Conservation (phyloP, 2,113 vertebrate genomes). For the Chauna torquata region DNA sequence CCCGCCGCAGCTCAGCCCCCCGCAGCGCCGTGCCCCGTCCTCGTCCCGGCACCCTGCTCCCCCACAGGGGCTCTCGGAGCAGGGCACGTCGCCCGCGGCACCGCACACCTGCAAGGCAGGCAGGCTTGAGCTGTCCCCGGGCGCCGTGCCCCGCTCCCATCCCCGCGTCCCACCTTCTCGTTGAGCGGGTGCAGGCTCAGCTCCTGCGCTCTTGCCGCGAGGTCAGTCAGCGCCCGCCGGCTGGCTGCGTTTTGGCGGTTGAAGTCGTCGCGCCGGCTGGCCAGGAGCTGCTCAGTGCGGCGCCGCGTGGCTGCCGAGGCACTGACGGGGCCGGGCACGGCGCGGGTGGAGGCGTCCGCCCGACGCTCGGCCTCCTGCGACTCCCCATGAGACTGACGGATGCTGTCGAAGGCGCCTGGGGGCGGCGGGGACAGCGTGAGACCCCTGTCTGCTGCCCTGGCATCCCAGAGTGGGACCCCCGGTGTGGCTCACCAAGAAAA, state of each 20-base stretch:
- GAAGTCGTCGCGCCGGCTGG: constrained; percentile 82
- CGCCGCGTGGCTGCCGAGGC: constrained; percentile 81
- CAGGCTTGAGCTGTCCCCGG: accelerated
- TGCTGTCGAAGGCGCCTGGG: constrained; percentile 93
- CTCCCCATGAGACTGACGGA: constrained; percentile 83
- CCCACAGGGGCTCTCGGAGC: constrained; percentile 89
- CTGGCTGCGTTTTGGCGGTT: constrained; percentile 88
- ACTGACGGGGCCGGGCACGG: constrained; percentile 82
- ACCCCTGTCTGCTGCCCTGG: neutral
- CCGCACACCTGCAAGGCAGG: constrained; percentile 86
- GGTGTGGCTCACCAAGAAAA: constrained; percentile 84
- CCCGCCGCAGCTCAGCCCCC: constrained; percentile 90
- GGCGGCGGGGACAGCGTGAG: neutral
- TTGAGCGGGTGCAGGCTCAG: constrained; percentile 89
- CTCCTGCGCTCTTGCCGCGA: constrained; percentile 64
- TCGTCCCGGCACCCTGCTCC: constrained; percentile 92
- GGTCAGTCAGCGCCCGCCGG: constrained; percentile 81
- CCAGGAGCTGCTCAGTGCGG: constrained; percentile 81
- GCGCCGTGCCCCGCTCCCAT: accelerated
- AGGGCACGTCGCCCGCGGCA: constrained; percentile 79
- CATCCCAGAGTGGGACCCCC: too few species aligned
- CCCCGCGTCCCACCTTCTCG: constrained; percentile 78
- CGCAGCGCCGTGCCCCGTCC: constrained; percentile 87
- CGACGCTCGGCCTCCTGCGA: constrained; percentile 83
- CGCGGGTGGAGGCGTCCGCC: constrained; percentile 81